Conservation (phyloP, 2,888 invertebrate species). For the Limnephilus auricula region DNA sequence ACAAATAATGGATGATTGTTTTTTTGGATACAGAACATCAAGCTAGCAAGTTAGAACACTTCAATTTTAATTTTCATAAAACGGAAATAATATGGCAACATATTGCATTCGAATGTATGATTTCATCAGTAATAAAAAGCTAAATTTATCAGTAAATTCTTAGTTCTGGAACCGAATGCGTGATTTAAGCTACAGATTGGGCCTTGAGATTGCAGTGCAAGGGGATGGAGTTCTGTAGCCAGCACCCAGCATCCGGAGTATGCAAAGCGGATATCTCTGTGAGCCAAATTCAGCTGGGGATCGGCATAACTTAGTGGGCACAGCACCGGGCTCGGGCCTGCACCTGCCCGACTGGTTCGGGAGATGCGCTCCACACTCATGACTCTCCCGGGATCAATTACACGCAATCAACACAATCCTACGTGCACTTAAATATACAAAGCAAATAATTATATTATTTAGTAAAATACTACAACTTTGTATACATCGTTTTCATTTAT, state of each 20-base stretch:
- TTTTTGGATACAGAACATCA: neutral
- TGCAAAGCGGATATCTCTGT: neutral
- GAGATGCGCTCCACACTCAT: neutral
- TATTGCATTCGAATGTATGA: neutral
- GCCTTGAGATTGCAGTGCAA: neutral
- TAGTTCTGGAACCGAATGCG: no score
- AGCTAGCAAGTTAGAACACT: neutral
- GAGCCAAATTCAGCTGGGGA: neutral
- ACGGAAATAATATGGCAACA: neutral
- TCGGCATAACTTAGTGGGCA: neutral
- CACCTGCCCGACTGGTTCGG: neutral
- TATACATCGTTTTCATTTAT: neutral
- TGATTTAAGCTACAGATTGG: neutral
- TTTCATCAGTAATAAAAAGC: no score
- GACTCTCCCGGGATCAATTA: no score
- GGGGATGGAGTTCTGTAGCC: neutral
- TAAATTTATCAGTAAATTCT: no score
- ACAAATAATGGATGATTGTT: neutral
- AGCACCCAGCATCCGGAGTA: neutral
- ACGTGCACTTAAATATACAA: no score
- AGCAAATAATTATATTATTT: neutral
- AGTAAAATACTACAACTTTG: neutral
- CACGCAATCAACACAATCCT: no score
- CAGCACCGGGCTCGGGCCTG: neutral
- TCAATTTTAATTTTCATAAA: neutral